Conservation (phyloP, 2,797 vertebrate species). For the Pseudomugil tenellus region DNA sequence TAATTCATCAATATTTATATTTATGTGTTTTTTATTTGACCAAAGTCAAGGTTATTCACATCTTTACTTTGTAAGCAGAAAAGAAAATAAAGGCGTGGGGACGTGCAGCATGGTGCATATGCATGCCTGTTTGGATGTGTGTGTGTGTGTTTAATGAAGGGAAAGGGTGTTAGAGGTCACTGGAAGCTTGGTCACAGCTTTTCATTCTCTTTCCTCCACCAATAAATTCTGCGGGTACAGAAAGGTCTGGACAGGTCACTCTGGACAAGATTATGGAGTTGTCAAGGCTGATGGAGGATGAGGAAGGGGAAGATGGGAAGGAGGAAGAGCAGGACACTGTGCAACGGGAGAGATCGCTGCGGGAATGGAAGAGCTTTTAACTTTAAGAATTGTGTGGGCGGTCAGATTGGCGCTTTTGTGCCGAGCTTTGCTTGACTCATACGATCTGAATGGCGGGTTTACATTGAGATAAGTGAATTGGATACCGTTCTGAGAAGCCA, state of each 20-base stretch:
- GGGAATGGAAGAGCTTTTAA: conserved; percentile 58
- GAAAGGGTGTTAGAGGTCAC: conserved; percentile 38
- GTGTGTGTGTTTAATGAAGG: background rate
- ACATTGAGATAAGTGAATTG: conserved; percentile 68
- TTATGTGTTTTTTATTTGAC: conserved; percentile 17
- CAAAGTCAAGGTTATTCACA: conserved; percentile 16
- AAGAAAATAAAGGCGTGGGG: background rate
- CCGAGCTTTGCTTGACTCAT: conserved; percentile 63
- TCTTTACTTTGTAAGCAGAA: background rate
- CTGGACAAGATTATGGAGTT: conserved; percentile 59
- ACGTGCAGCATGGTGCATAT: background rate
- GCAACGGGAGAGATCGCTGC: conserved; percentile 24
- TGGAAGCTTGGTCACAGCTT: conserved; percentile 51
- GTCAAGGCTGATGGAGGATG: conserved; percentile 55
- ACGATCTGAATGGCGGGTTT: conserved; percentile 66
- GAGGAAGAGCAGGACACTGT: conserved; percentile 20
- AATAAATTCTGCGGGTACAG: conserved; percentile 56
- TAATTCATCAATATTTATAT: conserved; percentile 20
- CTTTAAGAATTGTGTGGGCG: conserved; percentile 63
- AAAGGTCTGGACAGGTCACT: conserved; percentile 56
- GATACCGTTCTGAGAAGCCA: conserved; percentile 45
- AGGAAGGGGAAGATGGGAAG: conserved; percentile 33
- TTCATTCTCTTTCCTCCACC: conserved; percentile 52
- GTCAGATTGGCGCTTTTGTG: conserved; percentile 59
- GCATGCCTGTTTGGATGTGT: background rate